A percentile compares a stretch with the other conserved stretches of the same genome.
These are phyloP conservation scores for Drosophila parvula DNA, from an alignment of 1,140 invertebrate species.

Conservation along the genomic window DNA sequence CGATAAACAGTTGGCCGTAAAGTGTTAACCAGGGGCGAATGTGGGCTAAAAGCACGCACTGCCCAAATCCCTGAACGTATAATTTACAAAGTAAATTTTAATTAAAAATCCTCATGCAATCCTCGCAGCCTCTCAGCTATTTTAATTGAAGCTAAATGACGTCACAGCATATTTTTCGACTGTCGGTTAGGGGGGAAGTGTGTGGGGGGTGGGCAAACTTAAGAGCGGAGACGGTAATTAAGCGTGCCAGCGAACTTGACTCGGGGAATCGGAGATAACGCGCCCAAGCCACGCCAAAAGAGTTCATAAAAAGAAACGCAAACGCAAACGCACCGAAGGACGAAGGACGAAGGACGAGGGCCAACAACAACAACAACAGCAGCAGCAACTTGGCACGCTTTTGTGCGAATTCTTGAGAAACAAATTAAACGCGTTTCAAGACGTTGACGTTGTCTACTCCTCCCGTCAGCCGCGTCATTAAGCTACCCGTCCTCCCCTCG, in stretches of 20 bases:
- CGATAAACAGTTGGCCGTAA: slow-evolving; percentile 33
- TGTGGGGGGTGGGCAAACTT: too few relatives aligned
- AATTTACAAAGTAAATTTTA: slow-evolving; percentile 81
- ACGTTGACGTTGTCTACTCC: slow-evolving; percentile 26
- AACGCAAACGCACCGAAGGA: slow-evolving; percentile 44
- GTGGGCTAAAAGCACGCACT: slow-evolving; percentile 51
- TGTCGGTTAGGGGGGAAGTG: slow-evolving; percentile 21
- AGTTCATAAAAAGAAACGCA: slow-evolving; percentile 62
- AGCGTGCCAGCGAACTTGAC: slow-evolving; percentile 67
- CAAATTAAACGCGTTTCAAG: slow-evolving; percentile 59
- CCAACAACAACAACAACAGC: too few relatives aligned
- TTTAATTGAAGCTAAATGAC: slow-evolving; percentile 80
- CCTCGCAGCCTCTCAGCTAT: slow-evolving; percentile 53
- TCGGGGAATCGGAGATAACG: slow-evolving; percentile 53
- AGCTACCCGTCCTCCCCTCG: neutral
- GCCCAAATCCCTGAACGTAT: slow-evolving; percentile 68
- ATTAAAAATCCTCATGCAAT: slow-evolving; percentile 80
- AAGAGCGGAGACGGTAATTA: slow-evolving; percentile 58
- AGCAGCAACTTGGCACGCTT: slow-evolving; percentile 49
- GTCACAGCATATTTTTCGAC: slow-evolving; percentile 58
- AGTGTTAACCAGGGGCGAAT: slow-evolving; percentile 13
- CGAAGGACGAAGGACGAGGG: neutral
- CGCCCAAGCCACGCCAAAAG: slow-evolving; percentile 53
- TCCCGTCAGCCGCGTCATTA: slow-evolving; percentile 46
- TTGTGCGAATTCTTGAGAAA: slow-evolving; percentile 60